A percentile compares a stretch with the other conserved stretches of the same genome.
These are phyloP conservation scores for Embiotoca jacksoni DNA, from an alignment of 2,113 vertebrate species.

Conservation along the genomic window DNA sequence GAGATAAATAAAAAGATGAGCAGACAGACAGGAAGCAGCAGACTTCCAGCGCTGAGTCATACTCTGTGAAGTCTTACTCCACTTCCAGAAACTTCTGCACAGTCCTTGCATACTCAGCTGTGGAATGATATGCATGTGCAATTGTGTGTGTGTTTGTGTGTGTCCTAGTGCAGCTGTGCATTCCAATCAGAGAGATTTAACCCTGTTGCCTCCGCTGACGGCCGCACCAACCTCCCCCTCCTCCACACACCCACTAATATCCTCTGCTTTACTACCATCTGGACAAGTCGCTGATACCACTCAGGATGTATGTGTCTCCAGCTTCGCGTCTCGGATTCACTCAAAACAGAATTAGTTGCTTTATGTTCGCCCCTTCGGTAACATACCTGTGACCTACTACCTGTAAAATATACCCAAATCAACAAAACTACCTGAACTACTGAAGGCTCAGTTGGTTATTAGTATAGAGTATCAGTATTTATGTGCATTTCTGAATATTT, in stretches of 20 bases:
- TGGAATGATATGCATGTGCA: conserved; percentile 43
- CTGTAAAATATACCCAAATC: no score
- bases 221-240: conserved; percentile 16
- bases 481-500: no score
- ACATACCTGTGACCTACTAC: background rate
- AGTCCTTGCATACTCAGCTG: conserved; percentile 76
- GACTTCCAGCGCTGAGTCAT: conserved; percentile 63
- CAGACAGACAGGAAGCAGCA: conserved; percentile 45
- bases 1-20: conserved; percentile 22
- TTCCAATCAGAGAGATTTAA: conserved; percentile 80
- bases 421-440: no score
- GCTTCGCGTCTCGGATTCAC: background rate
- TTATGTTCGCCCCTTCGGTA: background rate
- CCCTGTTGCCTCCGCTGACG: conserved; percentile 58
- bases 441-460: no score
- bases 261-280: conserved; percentile 64
- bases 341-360: conserved; percentile 33
- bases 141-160: conserved; percentile 14
- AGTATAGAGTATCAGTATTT: no score
- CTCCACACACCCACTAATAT: conserved; percentile 66
- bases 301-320: conserved; percentile 25
- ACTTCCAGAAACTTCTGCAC: conserved; percentile 62
- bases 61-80: conserved; percentile 46
- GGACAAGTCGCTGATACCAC: conserved; percentile 50
- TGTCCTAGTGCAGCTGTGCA: conserved; percentile 74